A percentile compares a stretch with the other conserved stretches of the same genome.
These are phyloP conservation scores for Zapornia atra DNA, from an alignment of 2,113 vertebrate genomes.

Conservation along the genomic window DNA sequence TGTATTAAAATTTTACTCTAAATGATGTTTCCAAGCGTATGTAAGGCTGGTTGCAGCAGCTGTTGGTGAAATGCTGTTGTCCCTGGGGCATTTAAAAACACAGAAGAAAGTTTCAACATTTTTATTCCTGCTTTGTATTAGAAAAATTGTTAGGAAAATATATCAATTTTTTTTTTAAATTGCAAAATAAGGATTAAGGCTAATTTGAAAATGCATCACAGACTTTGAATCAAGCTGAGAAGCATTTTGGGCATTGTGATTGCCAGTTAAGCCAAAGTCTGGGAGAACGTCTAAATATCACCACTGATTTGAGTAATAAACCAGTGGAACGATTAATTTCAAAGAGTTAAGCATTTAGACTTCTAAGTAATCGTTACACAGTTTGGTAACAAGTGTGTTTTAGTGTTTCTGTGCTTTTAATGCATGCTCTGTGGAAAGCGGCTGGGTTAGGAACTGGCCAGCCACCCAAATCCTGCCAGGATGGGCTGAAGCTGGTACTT, in stretches of 20 bases:
- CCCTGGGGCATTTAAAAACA: background rate
- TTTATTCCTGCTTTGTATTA: background rate
- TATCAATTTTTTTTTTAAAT: background rate
- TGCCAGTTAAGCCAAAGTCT: background rate
- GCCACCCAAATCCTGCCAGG: background rate
- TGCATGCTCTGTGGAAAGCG: background rate
- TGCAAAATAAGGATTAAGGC: background rate
- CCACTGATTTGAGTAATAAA: background rate
- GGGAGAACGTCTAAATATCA: background rate
- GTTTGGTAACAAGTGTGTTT: background rate
- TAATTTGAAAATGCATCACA: background rate
- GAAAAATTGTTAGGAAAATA: background rate
- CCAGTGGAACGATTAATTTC: background rate
- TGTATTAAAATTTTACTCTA: background rate
- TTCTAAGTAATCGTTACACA: background rate
- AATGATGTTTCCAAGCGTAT: background rate
- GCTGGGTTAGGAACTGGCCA: background rate
- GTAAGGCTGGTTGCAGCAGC: background rate
- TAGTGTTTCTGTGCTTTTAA: background rate
- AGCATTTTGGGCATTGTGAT: background rate
- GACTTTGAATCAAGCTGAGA: background rate
- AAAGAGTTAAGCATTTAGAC: background rate
- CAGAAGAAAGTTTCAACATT: background rate
- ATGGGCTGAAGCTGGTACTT: background rate
- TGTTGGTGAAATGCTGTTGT: background rate